Evolutionary conservation across 2,888 invertebrate genomes (phyloP), one percentile per base, ranked within the genome.

Genomic region (Sinohyriopsis cumingii): DNA sequence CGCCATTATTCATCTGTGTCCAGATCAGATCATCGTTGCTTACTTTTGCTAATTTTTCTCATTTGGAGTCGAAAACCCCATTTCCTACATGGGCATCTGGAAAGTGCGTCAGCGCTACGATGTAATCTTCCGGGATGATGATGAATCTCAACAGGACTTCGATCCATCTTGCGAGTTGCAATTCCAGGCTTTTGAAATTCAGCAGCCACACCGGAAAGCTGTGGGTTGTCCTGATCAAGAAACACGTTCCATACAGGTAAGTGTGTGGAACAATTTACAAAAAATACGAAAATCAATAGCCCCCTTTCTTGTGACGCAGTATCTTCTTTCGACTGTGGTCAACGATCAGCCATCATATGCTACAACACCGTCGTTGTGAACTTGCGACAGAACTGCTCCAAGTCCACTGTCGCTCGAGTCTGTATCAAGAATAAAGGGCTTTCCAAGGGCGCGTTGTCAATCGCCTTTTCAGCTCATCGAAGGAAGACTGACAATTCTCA

Each of bases 131-230:
- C 78, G 20, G 69, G 66, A 19, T 77, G 28, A 56, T 77, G 75
- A 18, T 67, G 56, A 5, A 79, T 69, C 12, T 22, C 19, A 64
- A 64, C 3, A 80, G 54, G 3, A 61, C 24, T 28, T 74, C 69
- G 1, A 65, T 24, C 65, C 68, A 68, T 56, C 65, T 53, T 9
- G 72, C 72, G 3, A 69, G 55, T 59, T 69, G 65, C 9, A 67
- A 67, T 55, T 73, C 73, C 22, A 65, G 68, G 53, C 68, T 65
- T 59, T 71, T 73, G 22, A 73, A 73, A 15, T 63, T 15, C 57
- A 68, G 54, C n/a, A 73, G 57, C 79, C 79, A 81, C 56, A 59
- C 19, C 59, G 76, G 63, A 5, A 77, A 68, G 19, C 76, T 63
- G 62, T 81, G 75, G 56, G 81, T 77, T 12, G 75, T 74, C 18